Conservation (phyloP, 2,113 vertebrate genomes). For the Pygoscelis adeliae region DNA sequence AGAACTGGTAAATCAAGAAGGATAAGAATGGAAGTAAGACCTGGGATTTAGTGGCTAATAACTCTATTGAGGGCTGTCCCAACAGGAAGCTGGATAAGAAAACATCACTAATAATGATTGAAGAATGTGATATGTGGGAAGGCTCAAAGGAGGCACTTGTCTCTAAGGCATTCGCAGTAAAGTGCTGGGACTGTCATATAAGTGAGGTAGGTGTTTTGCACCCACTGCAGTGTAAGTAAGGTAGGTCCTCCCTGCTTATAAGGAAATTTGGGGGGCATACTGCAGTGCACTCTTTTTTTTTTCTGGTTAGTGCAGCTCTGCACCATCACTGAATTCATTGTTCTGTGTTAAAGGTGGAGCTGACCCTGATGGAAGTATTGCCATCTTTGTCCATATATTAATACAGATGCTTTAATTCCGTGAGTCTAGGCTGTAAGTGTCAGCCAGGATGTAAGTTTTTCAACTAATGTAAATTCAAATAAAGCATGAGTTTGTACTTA, state of each 20-base stretch:
- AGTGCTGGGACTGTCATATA: background rate
- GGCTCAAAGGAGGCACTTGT: background rate
- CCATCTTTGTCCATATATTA: background rate
- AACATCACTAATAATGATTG: background rate
- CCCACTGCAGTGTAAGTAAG: background rate
- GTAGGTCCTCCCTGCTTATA: background rate
- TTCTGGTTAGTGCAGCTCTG: background rate
- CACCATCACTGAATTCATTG: background rate
- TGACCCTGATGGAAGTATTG: background rate
- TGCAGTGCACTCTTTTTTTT: background rate
- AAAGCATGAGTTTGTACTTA: background rate
- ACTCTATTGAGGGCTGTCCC: background rate
- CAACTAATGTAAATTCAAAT: background rate
- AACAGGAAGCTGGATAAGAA: background rate
- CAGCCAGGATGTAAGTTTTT: background rate
- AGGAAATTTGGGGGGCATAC: background rate
- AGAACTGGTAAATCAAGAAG: slow-evolving; percentile 9
- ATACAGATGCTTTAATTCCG: background rate
- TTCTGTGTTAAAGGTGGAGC: background rate
- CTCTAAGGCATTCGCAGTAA: background rate
- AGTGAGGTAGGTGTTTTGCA: background rate
- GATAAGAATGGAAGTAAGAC: background rate
- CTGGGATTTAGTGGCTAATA: background rate
- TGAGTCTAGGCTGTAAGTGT: background rate
- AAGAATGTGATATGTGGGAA: background rate